phyloP scores from a whole-genome alignment of 2,113 vertebrate genomes.

The Ptyas mucosa region DNA sequence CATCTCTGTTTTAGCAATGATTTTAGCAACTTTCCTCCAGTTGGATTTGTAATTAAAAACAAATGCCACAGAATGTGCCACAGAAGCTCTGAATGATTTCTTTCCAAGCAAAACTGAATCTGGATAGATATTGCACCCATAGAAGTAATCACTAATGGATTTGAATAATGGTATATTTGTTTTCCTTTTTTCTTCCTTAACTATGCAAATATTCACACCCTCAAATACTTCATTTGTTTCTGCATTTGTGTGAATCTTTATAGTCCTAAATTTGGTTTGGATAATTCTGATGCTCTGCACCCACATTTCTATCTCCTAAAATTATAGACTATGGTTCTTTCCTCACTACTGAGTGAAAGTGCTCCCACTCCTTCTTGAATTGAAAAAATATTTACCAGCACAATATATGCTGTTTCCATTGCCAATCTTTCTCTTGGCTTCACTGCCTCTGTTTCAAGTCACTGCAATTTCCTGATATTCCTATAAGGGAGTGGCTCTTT shows the following conservation, averaged over 20 bases:
- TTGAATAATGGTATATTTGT: not conserved
- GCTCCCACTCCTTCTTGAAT: not conserved
- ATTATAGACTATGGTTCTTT: not conserved
- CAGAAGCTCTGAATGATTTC: not conserved
- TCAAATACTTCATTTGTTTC: not conserved
- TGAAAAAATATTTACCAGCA: not conserved
- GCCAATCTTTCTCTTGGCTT: not conserved
- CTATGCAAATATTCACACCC: not conserved
- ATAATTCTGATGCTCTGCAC: not conserved
- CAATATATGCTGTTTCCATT: not conserved
- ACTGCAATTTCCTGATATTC: not conserved
- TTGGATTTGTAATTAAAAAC: not conserved
- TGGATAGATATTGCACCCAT: not conserved
- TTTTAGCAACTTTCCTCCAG: not conserved
- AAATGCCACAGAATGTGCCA: not conserved
- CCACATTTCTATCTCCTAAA: not conserved
- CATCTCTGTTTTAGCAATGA: not conserved
- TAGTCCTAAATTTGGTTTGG: too few species aligned
- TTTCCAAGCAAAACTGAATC: not conserved
- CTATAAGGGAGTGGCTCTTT: not conserved
- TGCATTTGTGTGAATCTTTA: not conserved
- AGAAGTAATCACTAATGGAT: not conserved
- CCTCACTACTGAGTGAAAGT: not conserved
- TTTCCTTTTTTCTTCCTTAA: not conserved
- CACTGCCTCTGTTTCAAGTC: not conserved